Percentiles rank a stretch among this genome's conserved stretches.
phyloP scores from a whole-genome alignment of 1,140 invertebrate genomes.

The Aphis craccivora region DNA sequence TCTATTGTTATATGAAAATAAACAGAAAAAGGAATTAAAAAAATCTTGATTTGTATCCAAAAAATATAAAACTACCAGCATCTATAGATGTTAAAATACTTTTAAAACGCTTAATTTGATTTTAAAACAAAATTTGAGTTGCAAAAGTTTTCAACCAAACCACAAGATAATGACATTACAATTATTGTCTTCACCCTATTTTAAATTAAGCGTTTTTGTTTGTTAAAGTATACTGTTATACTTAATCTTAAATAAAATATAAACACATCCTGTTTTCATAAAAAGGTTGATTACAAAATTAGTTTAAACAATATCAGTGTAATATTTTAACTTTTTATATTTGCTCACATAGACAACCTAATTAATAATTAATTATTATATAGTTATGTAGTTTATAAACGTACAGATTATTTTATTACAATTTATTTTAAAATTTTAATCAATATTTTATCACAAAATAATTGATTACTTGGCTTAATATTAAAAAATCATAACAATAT shows the following conservation, averaged over 20 bases:
- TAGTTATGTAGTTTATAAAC: no score
- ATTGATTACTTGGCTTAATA: not conserved
- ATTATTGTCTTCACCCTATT: not conserved
- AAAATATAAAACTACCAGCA: not conserved
- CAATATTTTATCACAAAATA: not conserved
- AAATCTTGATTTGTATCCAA: not conserved
- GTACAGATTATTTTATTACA: no score
- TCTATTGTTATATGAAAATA: not conserved
- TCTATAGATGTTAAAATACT: not conserved
- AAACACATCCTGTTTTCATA: not conserved
- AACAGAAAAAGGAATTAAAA: not conserved
- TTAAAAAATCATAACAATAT: no score
- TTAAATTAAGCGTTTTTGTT: slow-evolving; percentile 7
- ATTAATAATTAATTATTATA: no score
- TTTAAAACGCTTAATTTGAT: slow-evolving; percentile 4
- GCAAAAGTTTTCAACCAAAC: not conserved
- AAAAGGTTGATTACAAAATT: not conserved
- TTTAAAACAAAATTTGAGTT: slow-evolving; percentile 23
- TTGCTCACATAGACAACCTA: not conserved
- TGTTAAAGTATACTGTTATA: not conserved
- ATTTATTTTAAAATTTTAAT: no score
- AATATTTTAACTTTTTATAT: not conserved
- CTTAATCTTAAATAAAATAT: not conserved
- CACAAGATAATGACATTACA: slow-evolving; percentile 5
- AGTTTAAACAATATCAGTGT: slow-evolving; percentile 5